Base-by-base conservation (phyloP, 2,113 vertebrate species). In the Equus przewalskii region DNA sequence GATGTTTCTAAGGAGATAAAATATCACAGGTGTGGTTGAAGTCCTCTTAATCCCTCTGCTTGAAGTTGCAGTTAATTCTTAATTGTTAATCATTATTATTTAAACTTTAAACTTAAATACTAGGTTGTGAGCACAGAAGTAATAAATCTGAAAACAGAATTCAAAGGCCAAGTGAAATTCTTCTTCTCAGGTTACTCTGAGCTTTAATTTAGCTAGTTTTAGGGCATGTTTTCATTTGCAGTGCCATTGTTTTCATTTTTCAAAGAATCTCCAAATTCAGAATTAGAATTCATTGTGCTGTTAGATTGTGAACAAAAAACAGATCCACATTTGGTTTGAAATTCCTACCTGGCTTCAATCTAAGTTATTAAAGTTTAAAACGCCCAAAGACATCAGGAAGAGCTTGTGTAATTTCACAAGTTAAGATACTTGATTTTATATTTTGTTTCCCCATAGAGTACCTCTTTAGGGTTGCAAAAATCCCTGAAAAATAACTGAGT, bases 331-430 rank as follows among this genome's bases (percentile, higher is more conserved):
- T 51, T 88, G 26, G 67, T 97, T 69, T 82, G n/a, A 95, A 92
- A 81, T 65, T 86, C 4, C 26, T 76, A 46, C 56, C 28, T 94
- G 69, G 10, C 19, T 91, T 89, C 26, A 86, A 8, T n/a, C 33
- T 82, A 91, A 95, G 46, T 85, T 60, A 72, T 86, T 76, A 73
- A 93, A 56, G 30, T 89, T 80, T 85, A 56, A 97, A 91, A 82
- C 78, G 12, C 6, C 13, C 67, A 60, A 91, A 93, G 46, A 30
- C 13, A n/a, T 93, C 24, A 21, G 36, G 26, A 78, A 91, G 54
- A 54, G 30, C 72, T 80, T 86, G 28, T 85, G 11, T 46, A 58
- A 76, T 36, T 79, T 85, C 81, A 93, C 72, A 84, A 58, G 65
- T 76, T 92, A 44, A 73, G 44, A 46, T 84, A 81, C 33, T 85